Evolutionary conservation across 2,797 vertebrate species (phyloP).

Genomic region (Etheostoma nigrum): DNA sequence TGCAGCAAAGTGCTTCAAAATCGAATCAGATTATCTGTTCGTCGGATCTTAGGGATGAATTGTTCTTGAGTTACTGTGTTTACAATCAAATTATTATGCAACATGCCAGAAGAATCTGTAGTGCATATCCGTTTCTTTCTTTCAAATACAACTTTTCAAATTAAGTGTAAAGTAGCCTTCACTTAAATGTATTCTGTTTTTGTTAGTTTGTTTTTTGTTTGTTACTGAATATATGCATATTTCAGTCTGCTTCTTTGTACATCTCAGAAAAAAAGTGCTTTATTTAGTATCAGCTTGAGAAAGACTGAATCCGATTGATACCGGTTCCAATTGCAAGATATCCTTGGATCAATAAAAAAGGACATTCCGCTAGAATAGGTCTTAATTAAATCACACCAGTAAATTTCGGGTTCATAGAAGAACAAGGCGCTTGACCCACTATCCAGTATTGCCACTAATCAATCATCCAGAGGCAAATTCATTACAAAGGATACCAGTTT

Average conservation of each 20-base stretch:
- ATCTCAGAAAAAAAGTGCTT: background rate
- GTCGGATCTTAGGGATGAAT: background rate
- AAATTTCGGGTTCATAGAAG: slow-evolving; percentile 1
- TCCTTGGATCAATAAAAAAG: slow-evolving; percentile 8
- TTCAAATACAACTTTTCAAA: background rate
- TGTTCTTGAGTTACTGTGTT: slow-evolving; percentile 12
- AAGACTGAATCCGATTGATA: slow-evolving; percentile 1
- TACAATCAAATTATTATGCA: slow-evolving; percentile 13
- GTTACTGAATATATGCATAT: background rate
- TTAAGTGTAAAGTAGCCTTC: background rate
- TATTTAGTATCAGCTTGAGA: slow-evolving; percentile 11
- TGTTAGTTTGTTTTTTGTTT: background rate
- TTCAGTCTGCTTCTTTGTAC: background rate
- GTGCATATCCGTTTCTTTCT: background rate
- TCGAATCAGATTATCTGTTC: slow-evolving; percentile 15
- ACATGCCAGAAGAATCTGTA: background rate
- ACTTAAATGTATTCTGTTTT: background rate
- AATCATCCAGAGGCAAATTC: background rate
- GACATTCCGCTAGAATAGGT: background rate
- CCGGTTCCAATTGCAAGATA: background rate
- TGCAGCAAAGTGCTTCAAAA: background rate
- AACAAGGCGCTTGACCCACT: slow-evolving; percentile 7
- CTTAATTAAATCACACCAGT: slow-evolving; percentile 17
- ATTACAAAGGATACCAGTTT: slow-evolving; percentile 4
- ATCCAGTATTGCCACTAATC: slow-evolving; percentile 1